Base-by-base conservation (phyloP, 2,113 vertebrate genomes). In the Chaetops frenatus region DNA sequence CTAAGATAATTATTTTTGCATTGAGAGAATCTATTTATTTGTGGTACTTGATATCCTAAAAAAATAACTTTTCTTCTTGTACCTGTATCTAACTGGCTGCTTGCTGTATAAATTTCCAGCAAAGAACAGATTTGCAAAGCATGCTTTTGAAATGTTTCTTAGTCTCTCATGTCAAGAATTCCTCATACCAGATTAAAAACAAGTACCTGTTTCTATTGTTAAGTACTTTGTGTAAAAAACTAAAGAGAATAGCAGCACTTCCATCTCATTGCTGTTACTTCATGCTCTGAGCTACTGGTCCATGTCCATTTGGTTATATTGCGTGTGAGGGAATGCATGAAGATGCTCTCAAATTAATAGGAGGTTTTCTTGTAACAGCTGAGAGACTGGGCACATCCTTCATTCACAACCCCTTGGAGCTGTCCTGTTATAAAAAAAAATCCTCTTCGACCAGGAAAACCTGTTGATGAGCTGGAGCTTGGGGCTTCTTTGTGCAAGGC, bases 1-100 rank as follows among this genome's bases (percentile, higher is more conserved):
- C 78, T 73, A 86, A 70, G 90, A 88, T 90, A 11, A 90, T 89
- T 96, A 94, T 96, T 97, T 97, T 96, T 94, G 56, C 96, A 94
- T 86, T 66, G 45, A 80, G 83, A 97, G 67, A 74, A 70, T 90
- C 88, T 93, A 97, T 97, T 93, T 94, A 88, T 95, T 95, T 84
- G 83, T 90, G 45, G 16, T 62, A 94, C 42, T 57, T 44, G 48
- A 20, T 88, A 86, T 29, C 38, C 60, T 74, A 69, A 60, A 73
- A 86, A 71, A 91, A 50, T 33, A 76, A 72, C 31, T 33, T 57
- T 74, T 50, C 62, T 69, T 45, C 11, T 17, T 12, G 3, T 58
- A 38, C 86, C 60, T 83, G 53, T 22, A 7, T 61, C 19, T 86
- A 90, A 84, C 51, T 40, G 50, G 40, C 35, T 90, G 72, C 61